phyloP scores from a whole-genome alignment of 2,888 invertebrate species.

The Hetaerina titia region DNA sequence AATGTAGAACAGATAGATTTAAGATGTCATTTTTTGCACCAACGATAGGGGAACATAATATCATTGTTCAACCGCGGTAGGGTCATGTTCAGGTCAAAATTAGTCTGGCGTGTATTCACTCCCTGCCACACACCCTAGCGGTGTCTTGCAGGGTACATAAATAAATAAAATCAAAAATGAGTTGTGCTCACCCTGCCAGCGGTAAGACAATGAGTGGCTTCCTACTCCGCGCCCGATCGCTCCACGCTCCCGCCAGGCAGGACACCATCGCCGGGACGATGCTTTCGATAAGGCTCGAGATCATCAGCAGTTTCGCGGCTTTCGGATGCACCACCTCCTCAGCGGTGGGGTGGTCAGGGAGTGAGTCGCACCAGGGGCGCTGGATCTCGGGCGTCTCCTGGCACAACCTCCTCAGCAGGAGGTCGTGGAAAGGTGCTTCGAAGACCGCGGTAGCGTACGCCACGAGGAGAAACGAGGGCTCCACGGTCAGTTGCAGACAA shows the following conservation, averaged over 20 bases:
- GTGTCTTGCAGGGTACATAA: no score
- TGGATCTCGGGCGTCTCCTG: background rate
- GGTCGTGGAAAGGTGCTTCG: background rate
- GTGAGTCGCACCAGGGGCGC: background rate
- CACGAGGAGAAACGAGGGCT: background rate
- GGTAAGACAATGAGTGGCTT: background rate
- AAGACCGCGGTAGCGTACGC: background rate
- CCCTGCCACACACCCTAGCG: no score
- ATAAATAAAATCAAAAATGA: no score
- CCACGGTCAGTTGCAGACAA: background rate
- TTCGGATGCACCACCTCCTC: background rate
- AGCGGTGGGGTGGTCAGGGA: background rate
- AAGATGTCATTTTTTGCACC: no score
- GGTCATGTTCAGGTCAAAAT: no score
- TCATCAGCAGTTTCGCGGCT: background rate
- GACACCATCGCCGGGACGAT: background rate
- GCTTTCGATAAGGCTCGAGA: background rate
- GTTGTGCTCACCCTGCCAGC: background rate
- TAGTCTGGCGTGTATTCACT: no score
- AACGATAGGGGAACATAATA: no score
- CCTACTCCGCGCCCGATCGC: background rate
- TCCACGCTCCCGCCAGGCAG: background rate
- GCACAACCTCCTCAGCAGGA: background rate
- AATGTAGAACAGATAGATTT: no score
- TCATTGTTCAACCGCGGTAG: no score